Conservation (phyloP, 2,888 invertebrate genomes). For the Pseudococcus jackbeardsleyi region DNA sequence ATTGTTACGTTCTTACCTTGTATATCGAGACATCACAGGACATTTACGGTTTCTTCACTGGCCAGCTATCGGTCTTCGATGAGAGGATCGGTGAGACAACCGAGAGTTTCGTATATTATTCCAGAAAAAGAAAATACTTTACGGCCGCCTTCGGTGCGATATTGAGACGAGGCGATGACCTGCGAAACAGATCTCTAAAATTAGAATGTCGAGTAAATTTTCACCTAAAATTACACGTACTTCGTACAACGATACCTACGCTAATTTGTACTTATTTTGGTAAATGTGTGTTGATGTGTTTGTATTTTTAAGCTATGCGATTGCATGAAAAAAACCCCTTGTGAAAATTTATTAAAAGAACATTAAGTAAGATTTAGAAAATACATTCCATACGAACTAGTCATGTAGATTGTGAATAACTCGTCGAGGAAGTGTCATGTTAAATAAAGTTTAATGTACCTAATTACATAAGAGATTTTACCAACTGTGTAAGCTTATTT, state of each 20-base stretch:
- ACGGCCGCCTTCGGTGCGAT: conserved; percentile 52
- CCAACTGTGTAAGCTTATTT: background rate
- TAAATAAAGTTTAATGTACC: background rate
- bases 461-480: background rate
- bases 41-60: conserved; percentile 60
- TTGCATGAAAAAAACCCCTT: background rate
- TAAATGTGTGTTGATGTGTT: conserved; percentile 44
- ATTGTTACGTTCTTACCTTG: conserved; percentile 68
- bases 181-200: conserved; percentile 50
- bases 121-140: conserved; percentile 48
- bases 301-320: background rate
- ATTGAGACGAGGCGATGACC: background rate
- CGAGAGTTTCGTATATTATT: conserved; percentile 38
- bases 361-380: background rate
- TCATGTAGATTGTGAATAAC: conserved; percentile 14
- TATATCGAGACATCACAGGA: conserved; percentile 64
- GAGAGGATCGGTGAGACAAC: conserved; percentile 59
- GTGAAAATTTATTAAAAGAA: conserved; percentile 16
- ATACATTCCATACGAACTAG: conserved; percentile 43
- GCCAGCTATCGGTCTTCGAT: conserved; percentile 65
- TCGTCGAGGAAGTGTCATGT: background rate
- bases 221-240: background rate
- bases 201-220: background rate
- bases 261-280: conserved; percentile 29
- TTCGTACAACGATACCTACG: background rate